Percentiles rank a stretch among this genome's conserved stretches.
Conservation (phyloP, 1,140 invertebrate genomes). For the Cyclina sinensis region DNA sequence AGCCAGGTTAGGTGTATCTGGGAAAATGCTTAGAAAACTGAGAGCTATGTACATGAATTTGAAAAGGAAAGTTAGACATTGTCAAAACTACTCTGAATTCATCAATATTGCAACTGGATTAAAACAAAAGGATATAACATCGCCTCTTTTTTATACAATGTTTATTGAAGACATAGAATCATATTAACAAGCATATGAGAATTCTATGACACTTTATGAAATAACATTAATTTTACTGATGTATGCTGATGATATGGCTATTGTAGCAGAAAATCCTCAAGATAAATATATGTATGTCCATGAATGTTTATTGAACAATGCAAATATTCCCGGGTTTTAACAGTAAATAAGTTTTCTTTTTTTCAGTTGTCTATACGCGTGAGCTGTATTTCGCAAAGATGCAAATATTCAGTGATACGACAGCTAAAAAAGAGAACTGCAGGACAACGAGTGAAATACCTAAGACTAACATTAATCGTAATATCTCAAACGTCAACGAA, state of each 20-base stretch:
- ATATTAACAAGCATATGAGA: background rate
- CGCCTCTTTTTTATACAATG: background rate
- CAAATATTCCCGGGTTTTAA: no score
- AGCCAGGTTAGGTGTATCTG: background rate
- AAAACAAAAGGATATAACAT: slow-evolving; percentile 1
- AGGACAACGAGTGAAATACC: no score
- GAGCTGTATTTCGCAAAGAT: no score
- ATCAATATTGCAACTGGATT: background rate
- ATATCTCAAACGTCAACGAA: no score
- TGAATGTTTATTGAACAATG: no score
- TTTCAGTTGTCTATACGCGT: no score
- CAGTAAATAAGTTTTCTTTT: no score
- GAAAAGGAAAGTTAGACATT: background rate
- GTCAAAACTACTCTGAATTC: slow-evolving; percentile 3
- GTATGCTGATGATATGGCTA: slow-evolving; percentile 31
- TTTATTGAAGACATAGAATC: background rate
- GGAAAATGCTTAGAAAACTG: background rate
- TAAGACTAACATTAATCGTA: no score
- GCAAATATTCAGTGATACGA: no score
- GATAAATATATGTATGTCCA: no score
- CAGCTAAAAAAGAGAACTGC: no score
- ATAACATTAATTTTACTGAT: slow-evolving; percentile 48
- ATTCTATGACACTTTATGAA: background rate
- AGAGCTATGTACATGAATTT: background rate
- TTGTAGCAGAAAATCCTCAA: background rate